Evolutionary conservation across 92 coral and sea anemone species (phyloP), one percentile per base, ranked within the genome.

Genomic region (Epizoanthus rinbou): DNA sequence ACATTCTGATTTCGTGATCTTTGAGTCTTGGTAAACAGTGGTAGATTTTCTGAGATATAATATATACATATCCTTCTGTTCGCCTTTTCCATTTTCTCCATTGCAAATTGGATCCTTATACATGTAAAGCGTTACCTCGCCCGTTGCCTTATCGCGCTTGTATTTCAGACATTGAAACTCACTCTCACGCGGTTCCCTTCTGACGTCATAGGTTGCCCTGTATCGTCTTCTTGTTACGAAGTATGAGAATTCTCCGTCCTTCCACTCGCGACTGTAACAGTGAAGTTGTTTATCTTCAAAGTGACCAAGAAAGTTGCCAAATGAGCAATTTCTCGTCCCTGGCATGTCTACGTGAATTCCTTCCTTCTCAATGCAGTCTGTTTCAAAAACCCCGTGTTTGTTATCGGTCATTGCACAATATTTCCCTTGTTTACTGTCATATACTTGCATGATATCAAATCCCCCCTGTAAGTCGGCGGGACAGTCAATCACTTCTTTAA

Each of bases 301-400:
- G 6, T 85, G 78, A n/a, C 59, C 69, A 28, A 66, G 67, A 43
- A 78, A 78, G 3, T 60, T 78, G 9, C 52, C 71, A 78, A 78
- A 78, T 25, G 76, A 88, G 60, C 97, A 93, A 56, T 88, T 81
- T 45, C 59, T 69, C 13, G 58, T 35, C 7, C 64, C 75, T 10
- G 86, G 76, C 18, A 88, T 65, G 45, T 88, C 89, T 8, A 93
- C 86, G 10, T 64, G 63, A 47, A 93, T 60, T 13, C 97, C 97
- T 50, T 93, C 97, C 70, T 88, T 88, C 37, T 81, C 69, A 60
- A 93, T 54, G 41, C 97, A 93, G 86, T 93, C 92, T 1, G 92
- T 83, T 76, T 93, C 97, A 22, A 93, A 88, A 5, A 85, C 47
- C 4, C 91, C 97, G 54, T 43, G 79, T 3, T 84, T n/a, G 54